Evolutionary conservation across 2,113 vertebrate genomes (phyloP).

Genomic region (Cyanistes caeruleus): DNA sequence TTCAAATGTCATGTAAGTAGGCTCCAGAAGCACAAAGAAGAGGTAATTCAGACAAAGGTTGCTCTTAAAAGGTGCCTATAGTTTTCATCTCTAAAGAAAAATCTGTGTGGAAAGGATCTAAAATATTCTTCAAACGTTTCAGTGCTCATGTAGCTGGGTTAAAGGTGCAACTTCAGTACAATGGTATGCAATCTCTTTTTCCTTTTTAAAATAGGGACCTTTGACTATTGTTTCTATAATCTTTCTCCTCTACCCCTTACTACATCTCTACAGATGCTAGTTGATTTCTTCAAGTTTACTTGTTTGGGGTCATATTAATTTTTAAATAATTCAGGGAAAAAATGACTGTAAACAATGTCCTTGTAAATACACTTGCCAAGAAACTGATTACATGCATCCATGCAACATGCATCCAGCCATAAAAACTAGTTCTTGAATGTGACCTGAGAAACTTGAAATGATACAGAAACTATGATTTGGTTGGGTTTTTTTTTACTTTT

Average conservation of each 20-base stretch:
- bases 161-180: background rate
- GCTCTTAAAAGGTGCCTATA: background rate
- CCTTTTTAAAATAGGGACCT: background rate
- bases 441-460: background rate
- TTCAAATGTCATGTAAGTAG: slow-evolving; percentile 1
- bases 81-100: background rate
- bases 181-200: background rate
- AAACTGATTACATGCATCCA: slow-evolving; percentile 24
- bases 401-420: slow-evolving; percentile 33
- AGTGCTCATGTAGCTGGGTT: background rate
- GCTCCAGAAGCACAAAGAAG: background rate
- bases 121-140: slow-evolving; percentile 6
- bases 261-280: background rate
- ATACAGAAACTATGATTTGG: background rate
- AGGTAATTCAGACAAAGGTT: background rate
- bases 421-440: slow-evolving; percentile 13
- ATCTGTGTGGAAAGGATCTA: background rate
- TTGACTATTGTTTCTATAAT: background rate
- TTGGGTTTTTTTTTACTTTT: no score
- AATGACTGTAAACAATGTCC: background rate
- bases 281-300: background rate
- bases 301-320: background rate
- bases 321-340: background rate
- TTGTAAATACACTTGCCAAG: slow-evolving; percentile 39
- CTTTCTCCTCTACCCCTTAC: background rate